These are phyloP conservation scores for Leptocoma aspasia DNA, from an alignment of 2,113 vertebrate genomes.

Conservation along the genomic window DNA sequence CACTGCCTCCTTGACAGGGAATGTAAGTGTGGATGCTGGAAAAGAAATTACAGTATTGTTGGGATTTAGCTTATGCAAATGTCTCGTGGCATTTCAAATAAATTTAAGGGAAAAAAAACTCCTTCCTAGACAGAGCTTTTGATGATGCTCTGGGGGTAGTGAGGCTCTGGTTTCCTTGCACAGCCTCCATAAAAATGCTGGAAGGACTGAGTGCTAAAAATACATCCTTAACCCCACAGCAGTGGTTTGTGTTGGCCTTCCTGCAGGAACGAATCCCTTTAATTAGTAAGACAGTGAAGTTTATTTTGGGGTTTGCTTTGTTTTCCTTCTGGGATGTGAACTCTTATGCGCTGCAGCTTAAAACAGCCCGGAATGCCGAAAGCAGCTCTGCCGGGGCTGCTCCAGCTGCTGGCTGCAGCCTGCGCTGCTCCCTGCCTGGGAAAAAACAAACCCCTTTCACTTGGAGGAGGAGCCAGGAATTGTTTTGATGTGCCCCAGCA, in stretches of 20 bases:
- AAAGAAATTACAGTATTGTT: neutral
- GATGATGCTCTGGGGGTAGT: rapidly evolving
- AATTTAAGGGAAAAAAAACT: neutral
- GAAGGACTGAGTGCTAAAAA: neutral
- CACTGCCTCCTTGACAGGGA: neutral
- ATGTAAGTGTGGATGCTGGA: neutral
- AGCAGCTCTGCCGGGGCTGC: neutral
- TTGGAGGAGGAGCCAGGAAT: neutral
- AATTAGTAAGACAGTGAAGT: slow-evolving; percentile 2
- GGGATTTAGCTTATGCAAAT: neutral
- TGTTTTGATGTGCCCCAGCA: neutral
- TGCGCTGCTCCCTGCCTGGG: neutral
- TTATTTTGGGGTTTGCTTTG: slow-evolving; percentile 47
- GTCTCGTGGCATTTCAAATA: neutral
- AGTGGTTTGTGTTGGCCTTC: slow-evolving; percentile 10
- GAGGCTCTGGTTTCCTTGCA: neutral
- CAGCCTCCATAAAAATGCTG: neutral
- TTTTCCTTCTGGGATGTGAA: slow-evolving; percentile 9
- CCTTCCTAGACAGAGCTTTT: neutral
- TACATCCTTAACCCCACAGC: neutral
- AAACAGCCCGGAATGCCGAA: neutral
- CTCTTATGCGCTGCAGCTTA: neutral
- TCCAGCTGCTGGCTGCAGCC: neutral
- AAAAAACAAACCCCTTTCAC: neutral
- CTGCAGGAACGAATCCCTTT: neutral